Conservation (phyloP, 2,113 vertebrate species). For the Eolophus roseicapilla region DNA sequence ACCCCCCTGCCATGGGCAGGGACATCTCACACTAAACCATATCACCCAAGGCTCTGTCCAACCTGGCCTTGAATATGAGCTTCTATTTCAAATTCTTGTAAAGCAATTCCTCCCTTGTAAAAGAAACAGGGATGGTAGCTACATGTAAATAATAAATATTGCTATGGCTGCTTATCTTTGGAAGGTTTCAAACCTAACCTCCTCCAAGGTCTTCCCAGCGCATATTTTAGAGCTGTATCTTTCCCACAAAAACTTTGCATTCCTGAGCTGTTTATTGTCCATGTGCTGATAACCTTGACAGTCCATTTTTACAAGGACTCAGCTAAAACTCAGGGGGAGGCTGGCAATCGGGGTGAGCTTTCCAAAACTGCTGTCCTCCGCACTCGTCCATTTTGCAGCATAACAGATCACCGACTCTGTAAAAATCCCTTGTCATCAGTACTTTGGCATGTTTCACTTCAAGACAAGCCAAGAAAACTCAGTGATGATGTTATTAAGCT, state of each 20-base stretch:
- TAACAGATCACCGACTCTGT: background rate
- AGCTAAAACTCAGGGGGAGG: constrained; percentile 3
- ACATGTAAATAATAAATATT: constrained; percentile 43
- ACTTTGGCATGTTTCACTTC: constrained; percentile 41
- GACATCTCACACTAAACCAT: background rate
- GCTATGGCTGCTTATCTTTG: background rate
- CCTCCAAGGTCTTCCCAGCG: constrained; percentile 17
- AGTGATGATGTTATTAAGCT: constrained; percentile 29
- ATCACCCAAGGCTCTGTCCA: background rate
- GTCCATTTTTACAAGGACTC: constrained; percentile 41
- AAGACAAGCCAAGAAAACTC: constrained; percentile 28
- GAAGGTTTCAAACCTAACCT: constrained; percentile 19
- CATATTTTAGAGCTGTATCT: background rate
- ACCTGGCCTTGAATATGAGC: background rate
- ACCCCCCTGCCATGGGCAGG: background rate
- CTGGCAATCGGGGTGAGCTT: background rate
- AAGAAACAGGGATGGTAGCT: background rate
- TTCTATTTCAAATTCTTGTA: constrained; percentile 20
- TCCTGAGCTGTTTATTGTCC: constrained; percentile 32
- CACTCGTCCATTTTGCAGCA: background rate
- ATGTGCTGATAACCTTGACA: background rate
- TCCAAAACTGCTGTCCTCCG: background rate
- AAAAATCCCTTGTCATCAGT: constrained; percentile 48
- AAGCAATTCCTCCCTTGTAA: background rate
- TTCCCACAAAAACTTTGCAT: constrained; percentile 36